Evolutionary conservation across 2,113 vertebrate species (phyloP).

Genomic region (Piprites chloris): DNA sequence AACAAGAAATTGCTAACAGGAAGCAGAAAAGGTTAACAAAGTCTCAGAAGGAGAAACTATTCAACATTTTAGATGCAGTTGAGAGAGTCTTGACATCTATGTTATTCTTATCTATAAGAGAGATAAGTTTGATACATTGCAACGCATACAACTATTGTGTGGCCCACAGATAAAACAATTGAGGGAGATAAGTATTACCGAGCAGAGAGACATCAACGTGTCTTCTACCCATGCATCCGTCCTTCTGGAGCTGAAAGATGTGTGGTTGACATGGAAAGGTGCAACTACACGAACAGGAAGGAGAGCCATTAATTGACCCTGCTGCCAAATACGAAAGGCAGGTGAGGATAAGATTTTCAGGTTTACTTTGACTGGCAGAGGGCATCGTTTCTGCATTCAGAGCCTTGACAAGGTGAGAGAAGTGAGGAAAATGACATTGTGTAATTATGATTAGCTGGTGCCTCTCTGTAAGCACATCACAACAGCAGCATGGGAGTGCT

Average conservation of each 20-base stretch:
- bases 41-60: conserved; percentile 29
- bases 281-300: background rate
- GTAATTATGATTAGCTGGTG: background rate
- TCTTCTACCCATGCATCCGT: background rate
- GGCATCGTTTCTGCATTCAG: background rate
- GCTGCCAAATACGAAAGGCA: background rate
- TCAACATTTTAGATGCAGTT: conserved; percentile 1
- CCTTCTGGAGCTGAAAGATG: background rate
- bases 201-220: background rate
- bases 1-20: conserved; percentile 28
- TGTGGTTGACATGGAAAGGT: background rate
- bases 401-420: background rate
- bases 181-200: background rate
- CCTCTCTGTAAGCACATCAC: background rate
- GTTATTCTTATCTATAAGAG: background rate
- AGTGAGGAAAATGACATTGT: background rate
- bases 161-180: background rate
- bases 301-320: background rate
- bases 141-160: background rate
- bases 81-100: conserved; percentile 8
- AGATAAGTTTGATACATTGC: background rate
- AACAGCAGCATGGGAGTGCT: background rate
- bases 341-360: background rate
- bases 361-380: background rate
- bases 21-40: conserved; percentile 41